Evolutionary conservation across 2,888 invertebrate genomes (phyloP), one percentile per base, ranked within the genome.

Genomic region (Vesta saturnalis): DNA sequence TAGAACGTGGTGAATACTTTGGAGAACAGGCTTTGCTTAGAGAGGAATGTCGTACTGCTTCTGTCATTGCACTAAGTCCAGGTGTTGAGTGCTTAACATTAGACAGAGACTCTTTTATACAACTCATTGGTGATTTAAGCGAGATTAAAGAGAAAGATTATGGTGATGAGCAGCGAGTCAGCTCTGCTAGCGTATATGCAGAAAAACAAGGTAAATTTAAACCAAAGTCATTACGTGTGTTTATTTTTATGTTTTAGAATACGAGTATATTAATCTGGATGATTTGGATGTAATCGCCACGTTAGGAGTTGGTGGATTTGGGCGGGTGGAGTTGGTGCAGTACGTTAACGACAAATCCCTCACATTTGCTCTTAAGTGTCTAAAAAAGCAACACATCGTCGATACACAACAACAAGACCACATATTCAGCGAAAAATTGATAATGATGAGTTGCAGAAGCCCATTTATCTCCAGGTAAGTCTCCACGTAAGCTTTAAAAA

Each of bases 61-160:
- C 88, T 72, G 89, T 91, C 22, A 89, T 91, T 46, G 91, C 91
- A 0, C 80, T 88, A 74, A 84, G 85, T 80, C 81, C 90, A 78
- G 83, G 91, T 79, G 83, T 91, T 77, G 81, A 91, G 87, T 91
- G 91, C 77, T 83, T 91, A 16, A 89, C 90, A 0, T 81, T 91
- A 14, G 90, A 91, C 77, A 83, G 89, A 77, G 90, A 91, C 81
- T 88, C 88, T 0, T 94, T 94, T 81, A 89, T 89, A 64, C 90
- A 92, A 69, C 84, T 94, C 15, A 93, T 94, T 73, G 93, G 93
- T 0, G 91, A 92, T 80, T 83, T 94, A 56, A 90, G 90, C 69
- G 93, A 92, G 79, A 85, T 94, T 6, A 89, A 90, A 77, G 90
- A 91, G 76, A 91, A 90, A 77, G 90, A 91, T 74, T 93, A 94